Base-by-base conservation (phyloP, 2,797 vertebrate genomes). In the Heterohyrax brucei region DNA sequence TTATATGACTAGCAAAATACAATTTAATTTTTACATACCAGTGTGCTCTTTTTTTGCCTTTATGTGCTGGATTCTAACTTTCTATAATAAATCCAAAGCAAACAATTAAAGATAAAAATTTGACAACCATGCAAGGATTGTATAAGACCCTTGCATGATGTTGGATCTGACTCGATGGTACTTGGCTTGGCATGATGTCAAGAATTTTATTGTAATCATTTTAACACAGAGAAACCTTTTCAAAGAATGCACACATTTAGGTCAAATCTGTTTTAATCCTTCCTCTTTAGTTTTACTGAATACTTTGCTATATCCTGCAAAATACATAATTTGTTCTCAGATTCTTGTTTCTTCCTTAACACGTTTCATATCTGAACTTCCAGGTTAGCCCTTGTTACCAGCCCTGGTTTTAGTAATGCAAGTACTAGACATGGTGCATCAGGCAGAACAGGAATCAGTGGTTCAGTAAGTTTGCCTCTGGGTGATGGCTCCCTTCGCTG, bases 351-450 rank as follows among this genome's bases (percentile, higher is more conserved):
- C 2, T 77, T 61, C 48, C 44, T 87, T 26, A 10, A 4, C 1
- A 5, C 2, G 18, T 59, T 64, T 59, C 70, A 28, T 70, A 39
- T 46, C 30, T 68, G 79, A 77, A 14, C 9, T 26, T 56, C 7
- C 66, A 44, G 2, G 10, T 3, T 64, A 7, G 21, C 56, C 33
- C 26, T 39, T 7, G 5, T 12, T 19, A 7, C 18, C 5, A 8
- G 16, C 7, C 30, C 28, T 79, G 4, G 33, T 64, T 18, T 90
- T 26, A 48, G 22, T 12, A 66, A 9, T 53, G 30, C 4, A 64
- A 53, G 53, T 9, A 44, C 14, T 0, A 1, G 7, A 22, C 26
- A 6, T 1, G 19, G n/a, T 5, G 3, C 56, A 13, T 14, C 21
- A 64, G n/a, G 33, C 10, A 56, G 33, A 56, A 8, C 14, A 6